A percentile compares a stretch with the other conserved stretches of the same genome.
Conservation (phyloP, 2,888 invertebrate species). For the Galeruca laticollis region DNA sequence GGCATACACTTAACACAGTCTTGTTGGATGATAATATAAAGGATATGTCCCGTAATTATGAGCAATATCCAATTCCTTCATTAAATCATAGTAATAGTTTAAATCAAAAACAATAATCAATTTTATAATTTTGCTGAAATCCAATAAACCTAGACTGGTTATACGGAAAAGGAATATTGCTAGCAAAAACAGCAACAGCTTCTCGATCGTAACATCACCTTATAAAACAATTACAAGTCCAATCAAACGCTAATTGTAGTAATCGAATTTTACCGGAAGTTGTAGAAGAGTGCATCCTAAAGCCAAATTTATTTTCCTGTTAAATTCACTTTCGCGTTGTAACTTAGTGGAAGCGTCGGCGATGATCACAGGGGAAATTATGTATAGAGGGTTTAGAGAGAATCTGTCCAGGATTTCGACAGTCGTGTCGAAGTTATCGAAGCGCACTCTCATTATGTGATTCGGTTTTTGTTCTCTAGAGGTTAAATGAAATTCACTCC, state of each 20-base stretch:
- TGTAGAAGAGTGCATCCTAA: conserved; percentile 32
- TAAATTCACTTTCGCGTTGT: conserved; percentile 48
- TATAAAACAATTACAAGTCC: conserved; percentile 16
- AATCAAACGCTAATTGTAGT: conserved; percentile 9
- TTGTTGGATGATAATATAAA: too few relatives aligned
- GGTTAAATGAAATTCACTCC: conserved; percentile 35
- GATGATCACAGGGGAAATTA: conserved; percentile 56
- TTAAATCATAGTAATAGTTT: too few relatives aligned
- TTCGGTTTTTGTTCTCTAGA: conserved; percentile 40
- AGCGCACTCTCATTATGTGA: conserved; percentile 49
- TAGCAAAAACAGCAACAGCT: not conserved
- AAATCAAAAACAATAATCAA: too few relatives aligned
- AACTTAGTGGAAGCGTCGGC: conserved; percentile 44
- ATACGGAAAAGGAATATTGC: too few relatives aligned
- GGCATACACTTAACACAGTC: too few relatives aligned
- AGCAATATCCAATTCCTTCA: too few relatives aligned
- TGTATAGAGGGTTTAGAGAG: conserved; percentile 49
- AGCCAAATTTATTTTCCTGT: conserved; percentile 39
- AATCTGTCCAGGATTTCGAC: conserved; percentile 53
- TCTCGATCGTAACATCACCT: not conserved
- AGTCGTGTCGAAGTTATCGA: conserved; percentile 40
- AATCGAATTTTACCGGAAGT: not conserved
- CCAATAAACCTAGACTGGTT: too few relatives aligned
- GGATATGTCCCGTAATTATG: too few relatives aligned
- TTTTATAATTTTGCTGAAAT: too few relatives aligned